These are phyloP conservation scores for Charina bottae DNA, from an alignment of 2,113 vertebrate species.

Conservation along the genomic window DNA sequence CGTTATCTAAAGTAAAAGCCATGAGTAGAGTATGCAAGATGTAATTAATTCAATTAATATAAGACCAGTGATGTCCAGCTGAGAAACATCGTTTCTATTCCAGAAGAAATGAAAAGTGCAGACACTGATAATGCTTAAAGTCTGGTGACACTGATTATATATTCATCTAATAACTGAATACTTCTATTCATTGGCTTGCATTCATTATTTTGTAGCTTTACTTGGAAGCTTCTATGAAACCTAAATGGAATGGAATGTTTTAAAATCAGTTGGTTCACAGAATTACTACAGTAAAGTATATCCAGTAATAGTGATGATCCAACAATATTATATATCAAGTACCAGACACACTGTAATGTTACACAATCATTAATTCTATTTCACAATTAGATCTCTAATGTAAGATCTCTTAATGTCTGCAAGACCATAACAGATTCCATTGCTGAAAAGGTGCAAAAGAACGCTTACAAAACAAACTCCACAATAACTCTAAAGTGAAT, in stretches of 20 bases:
- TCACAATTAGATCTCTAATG: not conserved
- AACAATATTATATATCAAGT: not conserved
- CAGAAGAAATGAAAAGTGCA: not conserved
- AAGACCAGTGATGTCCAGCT: conserved; percentile 9
- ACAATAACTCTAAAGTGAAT: not conserved
- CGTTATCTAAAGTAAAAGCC: not conserved
- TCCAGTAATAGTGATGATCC: not conserved
- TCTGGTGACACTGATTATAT: not conserved
- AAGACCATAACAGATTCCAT: not conserved
- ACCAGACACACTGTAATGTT: not conserved
- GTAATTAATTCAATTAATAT: conserved; percentile 17
- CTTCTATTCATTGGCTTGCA: not conserved
- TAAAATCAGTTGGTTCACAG: not conserved
- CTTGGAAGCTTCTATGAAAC: conserved; percentile 31
- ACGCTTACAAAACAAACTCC: not conserved
- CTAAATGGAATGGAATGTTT: not conserved
- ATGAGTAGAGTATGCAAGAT: not conserved
- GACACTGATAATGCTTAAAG: conserved; percentile 7
- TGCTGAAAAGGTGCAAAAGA: not conserved
- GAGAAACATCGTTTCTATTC: not conserved
- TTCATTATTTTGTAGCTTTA: not conserved
- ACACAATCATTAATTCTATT: not conserved
- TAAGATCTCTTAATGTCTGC: not conserved
- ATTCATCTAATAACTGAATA: not conserved
- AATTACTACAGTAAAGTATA: conserved; percentile 2